These are phyloP conservation scores for Steinernema carpocapsae DNA, from an alignment of 2,888 invertebrate genomes.

Conservation along the genomic window DNA sequence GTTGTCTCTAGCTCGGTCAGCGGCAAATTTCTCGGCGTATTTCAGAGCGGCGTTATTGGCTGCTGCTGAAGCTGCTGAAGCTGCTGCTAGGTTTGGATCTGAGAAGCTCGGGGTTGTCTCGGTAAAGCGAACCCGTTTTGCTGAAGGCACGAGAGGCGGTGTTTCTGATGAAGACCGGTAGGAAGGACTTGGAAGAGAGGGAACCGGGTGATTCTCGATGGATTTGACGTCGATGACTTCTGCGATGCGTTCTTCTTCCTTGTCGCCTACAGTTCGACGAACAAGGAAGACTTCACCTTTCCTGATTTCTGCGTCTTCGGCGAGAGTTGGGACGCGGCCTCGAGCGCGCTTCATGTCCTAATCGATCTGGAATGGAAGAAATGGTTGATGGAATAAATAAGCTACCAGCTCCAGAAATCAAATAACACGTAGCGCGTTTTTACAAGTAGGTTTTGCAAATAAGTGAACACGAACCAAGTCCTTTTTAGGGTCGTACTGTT, in stretches of 20 bases:
- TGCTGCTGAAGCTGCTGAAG: not conserved
- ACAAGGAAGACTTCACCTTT: constrained; percentile 9
- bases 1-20: not conserved
- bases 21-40: not conserved
- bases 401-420: too few relatives aligned
- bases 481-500: too few relatives aligned
- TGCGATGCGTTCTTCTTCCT: not conserved
- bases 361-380: too few relatives aligned
- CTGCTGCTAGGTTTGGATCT: not conserved
- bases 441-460: too few relatives aligned
- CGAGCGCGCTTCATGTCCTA: not conserved
- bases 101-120: not conserved
- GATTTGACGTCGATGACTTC: constrained; percentile 15
- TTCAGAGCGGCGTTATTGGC: not conserved
- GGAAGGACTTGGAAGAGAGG: too few relatives aligned
- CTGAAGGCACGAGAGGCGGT: not conserved
- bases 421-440: too few relatives aligned
- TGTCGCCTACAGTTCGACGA: not conserved
- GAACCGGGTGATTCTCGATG: too few relatives aligned
- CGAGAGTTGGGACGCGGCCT: not conserved
- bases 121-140: constrained; percentile 2
- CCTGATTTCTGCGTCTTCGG: not conserved
- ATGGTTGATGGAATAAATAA: too few relatives aligned
- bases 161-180: too few relatives aligned
- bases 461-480: too few relatives aligned